phyloP scores from a whole-genome alignment of 2,113 vertebrate species.

The Coturnix japonica region DNA sequence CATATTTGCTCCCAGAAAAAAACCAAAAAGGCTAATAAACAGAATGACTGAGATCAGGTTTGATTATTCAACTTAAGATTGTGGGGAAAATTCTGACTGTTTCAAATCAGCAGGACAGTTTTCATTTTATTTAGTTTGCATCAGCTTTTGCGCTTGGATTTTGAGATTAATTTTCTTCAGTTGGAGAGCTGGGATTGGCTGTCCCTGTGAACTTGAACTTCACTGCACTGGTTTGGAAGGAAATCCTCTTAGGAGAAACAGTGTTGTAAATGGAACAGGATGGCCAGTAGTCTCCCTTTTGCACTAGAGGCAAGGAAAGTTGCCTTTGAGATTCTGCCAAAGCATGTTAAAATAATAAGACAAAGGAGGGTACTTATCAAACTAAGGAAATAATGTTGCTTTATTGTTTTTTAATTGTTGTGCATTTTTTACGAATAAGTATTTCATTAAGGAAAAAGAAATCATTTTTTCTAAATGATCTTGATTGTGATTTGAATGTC shows the following conservation, averaged over 20 bases:
- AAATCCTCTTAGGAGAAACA: neutral
- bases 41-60: neutral
- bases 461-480: neutral
- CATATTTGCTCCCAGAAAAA: neutral
- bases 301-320: neutral
- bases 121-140: neutral
- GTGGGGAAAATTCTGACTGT: neutral
- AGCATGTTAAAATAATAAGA: neutral
- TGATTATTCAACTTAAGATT: neutral
- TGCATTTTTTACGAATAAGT: neutral
- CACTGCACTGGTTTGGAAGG: neutral
- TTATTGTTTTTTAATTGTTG: neutral
- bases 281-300: neutral
- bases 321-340: neutral
- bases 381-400: neutral
- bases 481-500: neutral
- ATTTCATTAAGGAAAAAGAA: neutral
- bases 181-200: neutral
- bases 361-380: neutral
- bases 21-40: neutral
- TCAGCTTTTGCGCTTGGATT: conserved; percentile 15
- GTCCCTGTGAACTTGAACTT: conserved; percentile 21
- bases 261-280: neutral
- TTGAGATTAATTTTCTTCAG: neutral
- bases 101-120: conserved; percentile 12